Percentiles rank a stretch among this genome's conserved stretches.
Conservation (phyloP, 1,140 invertebrate genomes). For the Bombus terrestris region DNA sequence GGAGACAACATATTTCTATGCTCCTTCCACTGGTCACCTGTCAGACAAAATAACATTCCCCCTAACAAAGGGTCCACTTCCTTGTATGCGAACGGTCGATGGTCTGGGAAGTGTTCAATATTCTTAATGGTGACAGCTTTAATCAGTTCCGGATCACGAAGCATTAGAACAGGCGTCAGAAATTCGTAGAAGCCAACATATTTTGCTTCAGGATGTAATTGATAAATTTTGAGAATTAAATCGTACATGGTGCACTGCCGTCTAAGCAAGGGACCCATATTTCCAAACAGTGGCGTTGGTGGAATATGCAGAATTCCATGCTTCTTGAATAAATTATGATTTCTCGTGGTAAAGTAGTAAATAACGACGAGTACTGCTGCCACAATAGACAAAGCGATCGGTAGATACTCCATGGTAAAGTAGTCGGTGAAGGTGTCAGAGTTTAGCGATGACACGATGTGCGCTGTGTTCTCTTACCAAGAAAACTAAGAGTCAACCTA, state of each 20-base stretch:
- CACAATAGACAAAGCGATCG: not conserved
- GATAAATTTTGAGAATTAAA: not conserved
- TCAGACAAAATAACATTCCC: conserved; percentile 72
- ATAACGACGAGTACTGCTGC: not conserved
- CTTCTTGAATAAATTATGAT: conserved; percentile 15
- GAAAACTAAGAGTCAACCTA: rapidly evolving
- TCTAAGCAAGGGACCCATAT: not conserved
- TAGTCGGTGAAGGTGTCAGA: too few relatives aligned
- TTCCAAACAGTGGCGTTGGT: conserved; percentile 63
- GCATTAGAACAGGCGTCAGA: conserved; percentile 68
- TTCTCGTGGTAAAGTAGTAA: conserved; percentile 11
- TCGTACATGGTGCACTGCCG: not conserved
- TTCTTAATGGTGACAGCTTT: conserved; percentile 71
- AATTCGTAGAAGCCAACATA: conserved; percentile 71
- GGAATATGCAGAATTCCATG: conserved; percentile 13
- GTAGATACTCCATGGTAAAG: not conserved
- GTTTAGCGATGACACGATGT: rapidly evolving
- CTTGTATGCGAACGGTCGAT: conserved; percentile 67
- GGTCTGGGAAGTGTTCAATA: conserved; percentile 76
- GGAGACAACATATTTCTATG: conserved; percentile 71
- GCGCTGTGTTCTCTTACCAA: not conserved
- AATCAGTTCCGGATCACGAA: conserved; percentile 78
- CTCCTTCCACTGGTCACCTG: conserved; percentile 72
- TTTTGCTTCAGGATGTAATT: conserved; percentile 45
- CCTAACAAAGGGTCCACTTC: conserved; percentile 70